Evolutionary conservation across 2,888 invertebrate species (phyloP).

Genomic region (Cerceris ruficornis): DNA sequence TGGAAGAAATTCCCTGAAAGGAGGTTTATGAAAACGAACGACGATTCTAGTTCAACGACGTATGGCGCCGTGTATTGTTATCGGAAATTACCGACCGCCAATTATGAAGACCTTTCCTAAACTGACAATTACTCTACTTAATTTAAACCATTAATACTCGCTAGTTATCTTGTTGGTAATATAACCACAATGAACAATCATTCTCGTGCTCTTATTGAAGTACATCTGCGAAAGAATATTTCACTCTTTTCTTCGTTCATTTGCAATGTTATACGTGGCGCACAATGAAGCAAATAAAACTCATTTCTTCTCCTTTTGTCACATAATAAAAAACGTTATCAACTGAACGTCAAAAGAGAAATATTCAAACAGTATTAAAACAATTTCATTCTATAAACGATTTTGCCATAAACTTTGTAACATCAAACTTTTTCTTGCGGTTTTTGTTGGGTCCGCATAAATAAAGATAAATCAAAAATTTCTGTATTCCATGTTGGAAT

Average conservation of each 20-base stretch:
- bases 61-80: constrained; percentile 60
- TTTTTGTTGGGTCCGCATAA: no score
- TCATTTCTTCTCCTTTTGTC: background rate
- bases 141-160: constrained; percentile 66
- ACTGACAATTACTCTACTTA: constrained; percentile 75
- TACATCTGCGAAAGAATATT: constrained; percentile 23
- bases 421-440: no score
- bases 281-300: background rate
- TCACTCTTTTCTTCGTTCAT: background rate
- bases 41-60: constrained; percentile 63
- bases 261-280: background rate
- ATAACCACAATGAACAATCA: constrained; percentile 48
- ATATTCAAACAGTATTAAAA: no score
- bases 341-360: no score
- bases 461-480: no score
- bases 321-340: no score
- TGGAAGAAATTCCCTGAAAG: background rate
- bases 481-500: no score
- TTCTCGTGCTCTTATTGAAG: constrained; percentile 49
- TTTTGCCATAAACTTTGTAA: no score
- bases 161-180: constrained; percentile 69
- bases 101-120: constrained; percentile 71
- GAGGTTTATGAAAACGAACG: constrained; percentile 36
- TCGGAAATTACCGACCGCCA: constrained; percentile 71
- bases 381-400: no score